phyloP scores from a whole-genome alignment of 2,113 vertebrate species.

The Salvator merianae region DNA sequence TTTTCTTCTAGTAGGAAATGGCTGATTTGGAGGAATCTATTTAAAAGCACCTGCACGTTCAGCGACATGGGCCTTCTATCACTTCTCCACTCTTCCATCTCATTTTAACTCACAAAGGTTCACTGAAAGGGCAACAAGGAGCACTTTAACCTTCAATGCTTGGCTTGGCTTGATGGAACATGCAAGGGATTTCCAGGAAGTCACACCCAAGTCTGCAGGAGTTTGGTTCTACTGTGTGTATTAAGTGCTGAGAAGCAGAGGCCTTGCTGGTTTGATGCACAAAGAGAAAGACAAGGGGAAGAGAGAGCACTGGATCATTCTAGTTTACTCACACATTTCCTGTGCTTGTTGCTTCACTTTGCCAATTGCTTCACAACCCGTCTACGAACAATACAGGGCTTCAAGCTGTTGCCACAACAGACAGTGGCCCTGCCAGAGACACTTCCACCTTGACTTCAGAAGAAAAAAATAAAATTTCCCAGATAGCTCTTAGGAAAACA shows the following conservation, averaged over 20 bases:
- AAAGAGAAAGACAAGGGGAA: neutral
- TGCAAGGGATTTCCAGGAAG: constrained; percentile 24
- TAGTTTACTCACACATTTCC: neutral
- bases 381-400: neutral
- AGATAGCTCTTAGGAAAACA: neutral
- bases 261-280: neutral
- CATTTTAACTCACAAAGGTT: neutral
- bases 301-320: neutral
- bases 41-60: neutral
- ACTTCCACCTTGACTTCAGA: neutral
- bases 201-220: constrained; percentile 7
- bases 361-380: neutral
- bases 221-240: neutral
- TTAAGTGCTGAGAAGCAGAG: neutral
- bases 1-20: neutral
- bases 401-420: neutral
- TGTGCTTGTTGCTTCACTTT: neutral
- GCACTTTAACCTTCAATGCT: constrained; percentile 4
- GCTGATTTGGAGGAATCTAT: too few relatives aligned
- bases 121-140: neutral
- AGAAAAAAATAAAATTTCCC: neutral
- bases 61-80: neutral
- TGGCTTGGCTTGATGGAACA: constrained; percentile 24
- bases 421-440: neutral
- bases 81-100: neutral